phyloP scores from a whole-genome alignment of 2,888 invertebrate species.

The Neoaliturus tenellus region DNA sequence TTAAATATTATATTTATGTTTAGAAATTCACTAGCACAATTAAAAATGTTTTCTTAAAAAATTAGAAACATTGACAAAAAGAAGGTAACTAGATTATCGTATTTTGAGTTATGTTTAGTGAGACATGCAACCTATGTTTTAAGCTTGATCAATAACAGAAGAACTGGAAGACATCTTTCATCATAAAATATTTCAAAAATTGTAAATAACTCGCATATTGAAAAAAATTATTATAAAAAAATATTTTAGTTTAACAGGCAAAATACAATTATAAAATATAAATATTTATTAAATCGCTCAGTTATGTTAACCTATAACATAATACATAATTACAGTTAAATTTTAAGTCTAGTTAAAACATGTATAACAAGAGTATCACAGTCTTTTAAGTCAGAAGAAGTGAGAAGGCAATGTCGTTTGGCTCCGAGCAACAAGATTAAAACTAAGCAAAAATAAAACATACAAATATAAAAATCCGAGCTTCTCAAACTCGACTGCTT shows the following conservation, averaged over 20 bases:
- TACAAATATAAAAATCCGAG: constrained; percentile 3
- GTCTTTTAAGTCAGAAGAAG: constrained; percentile 38
- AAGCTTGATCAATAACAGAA: not conserved
- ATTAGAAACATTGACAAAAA: not conserved
- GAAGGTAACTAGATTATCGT: not conserved
- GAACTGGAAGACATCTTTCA: not conserved
- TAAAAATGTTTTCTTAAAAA: not conserved
- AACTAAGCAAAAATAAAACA: constrained; percentile 33
- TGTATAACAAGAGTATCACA: constrained; percentile 51
- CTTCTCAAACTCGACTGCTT: not conserved
- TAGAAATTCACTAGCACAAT: not conserved
- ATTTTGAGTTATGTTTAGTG: not conserved
- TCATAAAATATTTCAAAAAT: not conserved
- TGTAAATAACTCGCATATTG: not conserved
- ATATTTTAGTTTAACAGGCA: not conserved
- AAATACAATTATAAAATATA: not conserved
- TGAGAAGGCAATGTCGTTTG: constrained; percentile 21
- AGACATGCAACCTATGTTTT: not conserved
- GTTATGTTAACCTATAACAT: constrained; percentile 45
- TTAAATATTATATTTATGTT: too few species aligned
- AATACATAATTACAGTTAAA: constrained; percentile 49
- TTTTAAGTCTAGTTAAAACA: constrained; percentile 39
- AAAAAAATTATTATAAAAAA: not conserved
- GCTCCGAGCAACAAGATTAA: constrained; percentile 1
- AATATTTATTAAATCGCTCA: constrained; percentile 10